phyloP scores from a whole-genome alignment of 2,797 vertebrate species.

The Enteromius fasciolatus region DNA sequence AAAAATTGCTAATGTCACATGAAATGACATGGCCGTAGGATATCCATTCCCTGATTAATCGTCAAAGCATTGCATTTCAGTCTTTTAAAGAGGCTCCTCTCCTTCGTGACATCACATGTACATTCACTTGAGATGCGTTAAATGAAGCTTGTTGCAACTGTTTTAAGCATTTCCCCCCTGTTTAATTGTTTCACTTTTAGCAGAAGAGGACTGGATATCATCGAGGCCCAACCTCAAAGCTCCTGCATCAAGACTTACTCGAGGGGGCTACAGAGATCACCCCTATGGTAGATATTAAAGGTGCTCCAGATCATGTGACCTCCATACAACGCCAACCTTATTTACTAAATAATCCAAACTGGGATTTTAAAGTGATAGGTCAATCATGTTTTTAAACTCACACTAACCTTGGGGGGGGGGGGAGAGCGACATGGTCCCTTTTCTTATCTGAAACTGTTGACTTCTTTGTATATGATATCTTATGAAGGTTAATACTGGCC shows the following conservation, averaged over 20 bases:
- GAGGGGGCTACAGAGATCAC: constrained; percentile 97
- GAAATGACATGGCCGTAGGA: constrained; percentile 23
- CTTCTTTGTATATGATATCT: constrained; percentile 63
- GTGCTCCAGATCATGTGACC: constrained; percentile 85
- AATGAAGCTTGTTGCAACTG: not conserved
- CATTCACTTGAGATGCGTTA: not conserved
- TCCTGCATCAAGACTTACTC: constrained; percentile 87
- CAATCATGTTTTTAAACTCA: constrained; percentile 72
- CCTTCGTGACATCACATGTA: not conserved
- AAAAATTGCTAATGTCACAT: constrained; percentile 16
- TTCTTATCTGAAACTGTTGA: constrained; percentile 75
- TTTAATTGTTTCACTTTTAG: constrained; percentile 66
- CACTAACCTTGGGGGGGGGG: constrained; percentile 79
- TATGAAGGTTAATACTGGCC: constrained; percentile 61
- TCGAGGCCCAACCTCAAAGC: constrained; percentile 91
- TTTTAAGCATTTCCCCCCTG: constrained; percentile 22
- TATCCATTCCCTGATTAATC: constrained; percentile 16
- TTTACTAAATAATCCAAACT: constrained; percentile 78
- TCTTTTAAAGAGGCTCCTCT: constrained; percentile 1
- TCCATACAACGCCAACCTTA: constrained; percentile 83
- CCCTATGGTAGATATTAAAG: constrained; percentile 99
- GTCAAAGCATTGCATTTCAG: constrained; percentile 10
- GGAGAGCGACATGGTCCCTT: constrained; percentile 65
- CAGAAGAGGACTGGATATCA: constrained; percentile 93
- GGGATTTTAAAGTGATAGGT: constrained; percentile 87